phyloP scores from a whole-genome alignment of 2,113 vertebrate species.

The Colinus virginianus region DNA sequence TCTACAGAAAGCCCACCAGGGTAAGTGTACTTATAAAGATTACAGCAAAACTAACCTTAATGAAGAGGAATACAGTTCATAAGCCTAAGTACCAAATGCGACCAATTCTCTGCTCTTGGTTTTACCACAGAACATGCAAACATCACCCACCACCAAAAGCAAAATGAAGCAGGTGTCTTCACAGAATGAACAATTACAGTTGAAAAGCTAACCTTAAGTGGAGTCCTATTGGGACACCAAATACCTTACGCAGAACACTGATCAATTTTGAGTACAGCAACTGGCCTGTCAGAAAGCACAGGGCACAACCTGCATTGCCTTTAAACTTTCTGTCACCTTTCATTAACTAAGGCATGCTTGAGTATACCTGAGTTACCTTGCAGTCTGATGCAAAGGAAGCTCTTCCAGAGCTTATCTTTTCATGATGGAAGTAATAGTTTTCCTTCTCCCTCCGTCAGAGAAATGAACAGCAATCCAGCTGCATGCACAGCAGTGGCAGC shows the following conservation, averaged over 20 bases:
- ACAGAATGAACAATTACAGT: neutral
- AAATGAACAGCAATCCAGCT: neutral
- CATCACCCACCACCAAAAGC: neutral
- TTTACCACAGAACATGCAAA: neutral
- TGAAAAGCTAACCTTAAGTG: neutral
- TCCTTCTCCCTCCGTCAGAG: neutral
- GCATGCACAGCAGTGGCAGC: accelerated
- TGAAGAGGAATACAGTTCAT: neutral
- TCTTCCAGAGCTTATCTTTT: neutral
- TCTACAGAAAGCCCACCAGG: neutral
- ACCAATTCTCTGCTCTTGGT: neutral
- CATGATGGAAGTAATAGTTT: neutral
- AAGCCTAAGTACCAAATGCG: neutral
- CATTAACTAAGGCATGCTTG: neutral
- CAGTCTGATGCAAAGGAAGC: neutral
- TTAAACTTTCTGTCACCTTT: neutral
- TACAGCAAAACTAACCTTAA: neutral
- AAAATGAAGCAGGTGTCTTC: neutral
- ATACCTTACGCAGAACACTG: neutral
- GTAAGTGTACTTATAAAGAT: neutral
- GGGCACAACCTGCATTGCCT: neutral
- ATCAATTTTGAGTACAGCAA: neutral
- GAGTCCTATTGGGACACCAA: neutral
- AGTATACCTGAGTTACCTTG: neutral
- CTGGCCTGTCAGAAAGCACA: neutral